Conservation (phyloP, 2,888 invertebrate genomes). For the Diarsia mendica region DNA sequence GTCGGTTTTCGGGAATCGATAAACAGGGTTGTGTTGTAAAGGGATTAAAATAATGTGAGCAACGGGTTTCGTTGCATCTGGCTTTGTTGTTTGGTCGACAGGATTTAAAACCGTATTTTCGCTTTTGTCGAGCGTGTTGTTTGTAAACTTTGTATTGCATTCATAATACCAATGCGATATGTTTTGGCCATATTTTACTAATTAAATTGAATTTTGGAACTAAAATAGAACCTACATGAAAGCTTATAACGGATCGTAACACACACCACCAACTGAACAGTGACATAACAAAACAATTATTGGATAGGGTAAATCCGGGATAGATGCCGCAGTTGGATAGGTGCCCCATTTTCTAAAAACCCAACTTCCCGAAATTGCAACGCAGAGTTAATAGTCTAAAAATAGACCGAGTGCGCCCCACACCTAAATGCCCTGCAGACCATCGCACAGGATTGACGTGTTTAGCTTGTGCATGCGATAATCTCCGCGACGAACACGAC, state of each 20-base stretch:
- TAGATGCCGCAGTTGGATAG: no score
- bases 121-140: background rate
- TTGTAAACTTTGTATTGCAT: background rate
- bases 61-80: conserved; percentile 1
- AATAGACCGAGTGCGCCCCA: no score
- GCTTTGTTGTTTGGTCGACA: background rate
- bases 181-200: background rate
- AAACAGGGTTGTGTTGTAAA: conserved; percentile 36
- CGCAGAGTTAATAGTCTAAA: no score
- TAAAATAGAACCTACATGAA: background rate
- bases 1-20: conserved; percentile 43
- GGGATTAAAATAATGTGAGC: conserved; percentile 26
- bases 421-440: no score
- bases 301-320: no score
- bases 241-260: background rate
- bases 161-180: background rate
- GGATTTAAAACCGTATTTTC: background rate
- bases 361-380: no score
- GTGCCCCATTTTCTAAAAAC: no score
- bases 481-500: no score
- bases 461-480: no score
- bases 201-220: background rate
- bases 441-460: no score
- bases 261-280: conserved; percentile 5
- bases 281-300: conserved; percentile 11